Percentiles rank a stretch among this genome's conserved stretches.
Evolutionary conservation across 2,797 vertebrate genomes (phyloP).

Genomic region (Cetoscarus ocellatus): DNA sequence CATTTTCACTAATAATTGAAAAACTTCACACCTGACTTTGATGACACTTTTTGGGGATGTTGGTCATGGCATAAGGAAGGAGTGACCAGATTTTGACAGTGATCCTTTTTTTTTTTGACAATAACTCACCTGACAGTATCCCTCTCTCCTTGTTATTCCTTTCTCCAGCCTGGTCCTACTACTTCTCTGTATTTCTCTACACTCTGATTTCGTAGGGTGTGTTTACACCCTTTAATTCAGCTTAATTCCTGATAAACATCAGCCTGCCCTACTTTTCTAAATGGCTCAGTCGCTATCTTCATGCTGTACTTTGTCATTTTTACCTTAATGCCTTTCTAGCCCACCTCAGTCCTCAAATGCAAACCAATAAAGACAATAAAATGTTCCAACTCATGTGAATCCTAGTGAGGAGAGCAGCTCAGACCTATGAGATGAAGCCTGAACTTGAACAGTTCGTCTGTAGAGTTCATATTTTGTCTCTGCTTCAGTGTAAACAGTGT

Average conservation of each 20-base stretch:
- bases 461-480: background rate
- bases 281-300: background rate
- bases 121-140: too few relatives aligned
- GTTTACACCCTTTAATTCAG: background rate
- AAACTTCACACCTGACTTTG: too few relatives aligned
- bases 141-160: too few relatives aligned
- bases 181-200: too few relatives aligned
- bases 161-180: too few relatives aligned
- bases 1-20: too few relatives aligned
- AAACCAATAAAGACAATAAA: background rate
- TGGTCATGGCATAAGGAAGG: too few relatives aligned
- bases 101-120: too few relatives aligned
- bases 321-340: background rate
- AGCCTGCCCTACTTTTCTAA: background rate
- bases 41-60: too few relatives aligned
- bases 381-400: background rate
- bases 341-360: background rate
- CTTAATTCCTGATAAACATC: background rate
- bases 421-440: background rate
- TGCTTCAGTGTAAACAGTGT: background rate
- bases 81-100: too few relatives aligned
- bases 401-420: background rate
- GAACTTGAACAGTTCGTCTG: conserved; percentile 3
- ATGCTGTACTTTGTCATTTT: background rate
- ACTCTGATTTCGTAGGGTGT: too few relatives aligned